Percentiles rank a stretch among this genome's conserved stretches.
These are phyloP conservation scores for Notarius lentiginosus DNA, from an alignment of 2,113 vertebrate genomes.

Conservation along the genomic window DNA sequence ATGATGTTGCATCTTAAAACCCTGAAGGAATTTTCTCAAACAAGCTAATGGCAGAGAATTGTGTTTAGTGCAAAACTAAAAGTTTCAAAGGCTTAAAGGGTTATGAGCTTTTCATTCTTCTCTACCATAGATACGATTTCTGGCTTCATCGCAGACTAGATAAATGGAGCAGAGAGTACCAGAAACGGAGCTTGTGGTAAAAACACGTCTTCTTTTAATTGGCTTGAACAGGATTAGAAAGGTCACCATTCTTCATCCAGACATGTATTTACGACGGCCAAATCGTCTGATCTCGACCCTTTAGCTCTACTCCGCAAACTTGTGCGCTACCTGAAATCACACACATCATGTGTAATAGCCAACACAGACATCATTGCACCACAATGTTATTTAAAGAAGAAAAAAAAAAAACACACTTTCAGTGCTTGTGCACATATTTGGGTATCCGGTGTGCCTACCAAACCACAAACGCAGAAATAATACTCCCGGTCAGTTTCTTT, in stretches of 20 bases:
- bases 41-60: conserved; percentile 16
- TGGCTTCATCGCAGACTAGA: neutral
- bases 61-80: conserved; percentile 17
- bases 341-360: neutral
- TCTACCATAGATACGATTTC: neutral
- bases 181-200: neutral
- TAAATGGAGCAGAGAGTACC: conserved; percentile 2
- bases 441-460: too few relatives aligned
- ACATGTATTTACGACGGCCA: neutral
- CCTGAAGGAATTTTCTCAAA: conserved; percentile 19
- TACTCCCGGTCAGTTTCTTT: too few relatives aligned
- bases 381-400: neutral
- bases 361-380: neutral
- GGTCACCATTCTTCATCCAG: conserved; percentile 11
- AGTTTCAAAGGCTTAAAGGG: neutral
- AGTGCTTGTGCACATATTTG: too few relatives aligned
- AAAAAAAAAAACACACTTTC: neutral
- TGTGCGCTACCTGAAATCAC: neutral
- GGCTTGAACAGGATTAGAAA: conserved; percentile 15
- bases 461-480: too few relatives aligned
- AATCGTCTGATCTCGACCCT: neutral
- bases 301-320: neutral
- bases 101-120: neutral
- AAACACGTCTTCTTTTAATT: neutral
- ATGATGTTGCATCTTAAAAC: conserved; percentile 11